Conservation (phyloP, 2,888 invertebrate genomes). For the Mythimna impura region DNA sequence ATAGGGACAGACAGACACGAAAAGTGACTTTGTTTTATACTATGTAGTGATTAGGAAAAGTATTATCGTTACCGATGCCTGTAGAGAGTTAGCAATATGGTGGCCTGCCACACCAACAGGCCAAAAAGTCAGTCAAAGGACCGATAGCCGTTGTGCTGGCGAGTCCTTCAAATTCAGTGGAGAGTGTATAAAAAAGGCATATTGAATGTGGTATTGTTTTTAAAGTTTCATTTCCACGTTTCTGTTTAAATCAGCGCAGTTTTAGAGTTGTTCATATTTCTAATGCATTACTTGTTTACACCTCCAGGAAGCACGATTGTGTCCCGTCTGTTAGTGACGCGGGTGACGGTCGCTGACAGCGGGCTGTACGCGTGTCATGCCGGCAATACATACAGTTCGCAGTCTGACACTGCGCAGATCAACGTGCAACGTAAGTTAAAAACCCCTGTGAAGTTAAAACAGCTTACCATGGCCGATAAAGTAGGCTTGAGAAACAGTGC, state of each 20-base stretch:
- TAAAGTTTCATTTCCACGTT: background rate
- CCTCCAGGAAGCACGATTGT: constrained; percentile 74
- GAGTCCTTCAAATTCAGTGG: background rate
- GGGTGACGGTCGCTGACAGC: constrained; percentile 92
- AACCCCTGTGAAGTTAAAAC: background rate
- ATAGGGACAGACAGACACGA: too few relatives aligned
- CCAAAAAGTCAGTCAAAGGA: background rate
- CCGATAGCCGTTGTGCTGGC: background rate
- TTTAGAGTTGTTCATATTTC: background rate
- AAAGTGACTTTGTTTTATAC: too few relatives aligned
- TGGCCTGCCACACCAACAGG: background rate
- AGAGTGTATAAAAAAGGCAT: background rate
- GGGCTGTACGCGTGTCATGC: constrained; percentile 96
- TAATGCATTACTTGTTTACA: background rate
- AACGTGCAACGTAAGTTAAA: constrained; percentile 93
- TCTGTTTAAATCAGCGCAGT: background rate
- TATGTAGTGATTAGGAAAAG: background rate
- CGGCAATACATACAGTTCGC: constrained; percentile 93
- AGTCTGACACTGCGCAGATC: constrained; percentile 92
- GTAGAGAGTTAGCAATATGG: background rate
- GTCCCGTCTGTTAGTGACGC: constrained; percentile 92
- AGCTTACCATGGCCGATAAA: background rate
- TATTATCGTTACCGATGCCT: background rate
- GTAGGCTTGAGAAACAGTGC: background rate
- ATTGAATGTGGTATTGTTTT: background rate